These are phyloP conservation scores for Tipula vernalis DNA, from an alignment of 2,888 invertebrate genomes.

Conservation along the genomic window DNA sequence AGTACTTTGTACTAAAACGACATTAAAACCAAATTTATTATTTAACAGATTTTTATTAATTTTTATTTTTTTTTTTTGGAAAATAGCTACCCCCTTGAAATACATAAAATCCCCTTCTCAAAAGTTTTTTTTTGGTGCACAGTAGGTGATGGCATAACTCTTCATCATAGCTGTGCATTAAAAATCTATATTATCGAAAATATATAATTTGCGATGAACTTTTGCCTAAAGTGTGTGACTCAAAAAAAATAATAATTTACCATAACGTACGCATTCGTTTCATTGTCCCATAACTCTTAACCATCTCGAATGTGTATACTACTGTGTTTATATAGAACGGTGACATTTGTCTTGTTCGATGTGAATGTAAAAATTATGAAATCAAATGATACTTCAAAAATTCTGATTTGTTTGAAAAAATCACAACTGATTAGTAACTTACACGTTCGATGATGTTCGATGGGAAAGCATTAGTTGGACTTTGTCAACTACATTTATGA, in stretches of 20 bases:
- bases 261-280: background rate
- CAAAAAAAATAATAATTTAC: background rate
- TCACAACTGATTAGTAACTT: background rate
- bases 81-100: background rate
- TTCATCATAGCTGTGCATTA: background rate
- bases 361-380: background rate
- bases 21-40: background rate
- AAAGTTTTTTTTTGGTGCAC: background rate
- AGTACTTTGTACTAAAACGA: background rate
- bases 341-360: background rate
- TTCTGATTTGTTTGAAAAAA: background rate
- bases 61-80: background rate
- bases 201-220: background rate
- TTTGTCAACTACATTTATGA: too few species aligned
- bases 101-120: background rate
- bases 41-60: background rate
- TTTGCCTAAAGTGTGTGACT: background rate
- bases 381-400: background rate
- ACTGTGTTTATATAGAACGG: background rate
- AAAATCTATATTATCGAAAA: background rate
- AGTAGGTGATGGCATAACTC: background rate
- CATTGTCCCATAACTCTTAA: background rate
- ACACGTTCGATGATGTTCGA: background rate
- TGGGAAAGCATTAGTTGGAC: too few species aligned
- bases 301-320: background rate